phyloP scores from a whole-genome alignment of 1,140 invertebrate genomes.

The Drosophila gunungcola region DNA sequence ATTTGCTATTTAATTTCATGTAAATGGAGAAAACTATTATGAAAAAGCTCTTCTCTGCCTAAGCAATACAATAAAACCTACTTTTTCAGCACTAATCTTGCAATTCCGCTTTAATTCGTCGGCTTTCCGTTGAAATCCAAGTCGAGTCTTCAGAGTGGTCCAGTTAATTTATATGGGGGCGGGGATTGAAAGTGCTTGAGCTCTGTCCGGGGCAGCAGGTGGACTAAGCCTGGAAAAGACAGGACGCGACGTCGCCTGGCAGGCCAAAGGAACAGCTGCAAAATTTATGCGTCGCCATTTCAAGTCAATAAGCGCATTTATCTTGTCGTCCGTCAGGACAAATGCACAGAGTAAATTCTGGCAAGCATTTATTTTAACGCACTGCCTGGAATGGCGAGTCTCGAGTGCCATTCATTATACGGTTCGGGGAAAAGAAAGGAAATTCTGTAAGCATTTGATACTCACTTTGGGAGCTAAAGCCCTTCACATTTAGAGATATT shows the following conservation, averaged over 20 bases:
- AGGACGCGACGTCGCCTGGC: constrained; percentile 4
- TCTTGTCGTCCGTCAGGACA: constrained; percentile 44
- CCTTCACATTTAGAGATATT: too few species aligned
- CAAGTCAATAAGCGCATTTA: constrained; percentile 82
- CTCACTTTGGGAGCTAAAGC: too few species aligned
- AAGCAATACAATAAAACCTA: too few species aligned
- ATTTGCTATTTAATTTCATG: too few species aligned
- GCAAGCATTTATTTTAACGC: neutral
- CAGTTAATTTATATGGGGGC: constrained; percentile 50
- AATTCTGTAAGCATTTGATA: too few species aligned
- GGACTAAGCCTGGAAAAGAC: constrained; percentile 6
- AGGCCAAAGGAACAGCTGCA: constrained; percentile 35
- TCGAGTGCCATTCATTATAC: too few species aligned
- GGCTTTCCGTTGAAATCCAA: neutral
- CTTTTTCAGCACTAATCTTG: neutral
- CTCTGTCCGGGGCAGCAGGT: constrained; percentile 24
- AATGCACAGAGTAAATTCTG: constrained; percentile 9
- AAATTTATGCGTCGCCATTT: constrained; percentile 76
- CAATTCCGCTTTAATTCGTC: neutral
- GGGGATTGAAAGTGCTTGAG: neutral
- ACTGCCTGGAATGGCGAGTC: too few species aligned
- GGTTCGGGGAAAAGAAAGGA: too few species aligned
- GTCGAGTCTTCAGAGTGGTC: neutral
- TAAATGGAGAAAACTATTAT: too few species aligned
- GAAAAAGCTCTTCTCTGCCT: too few species aligned